Percentiles rank a stretch among this genome's conserved stretches.
phyloP scores from a whole-genome alignment of 2,888 invertebrate genomes.

The Carcina quercana region DNA sequence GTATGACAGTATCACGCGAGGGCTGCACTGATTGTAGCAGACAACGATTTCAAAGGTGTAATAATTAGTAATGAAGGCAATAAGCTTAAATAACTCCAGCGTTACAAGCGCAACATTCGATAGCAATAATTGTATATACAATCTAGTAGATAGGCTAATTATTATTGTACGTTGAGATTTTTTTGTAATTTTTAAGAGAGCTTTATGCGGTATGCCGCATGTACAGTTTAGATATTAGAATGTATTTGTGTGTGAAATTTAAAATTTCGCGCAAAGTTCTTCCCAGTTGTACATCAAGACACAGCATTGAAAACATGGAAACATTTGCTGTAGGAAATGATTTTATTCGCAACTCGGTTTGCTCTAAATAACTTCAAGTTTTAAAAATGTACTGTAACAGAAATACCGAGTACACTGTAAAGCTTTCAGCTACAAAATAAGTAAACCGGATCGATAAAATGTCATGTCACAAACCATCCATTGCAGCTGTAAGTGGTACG shows the following conservation, averaged over 20 bases:
- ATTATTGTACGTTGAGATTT: constrained; percentile 66
- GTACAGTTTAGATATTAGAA: constrained; percentile 55
- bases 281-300: constrained; percentile 49
- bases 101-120: constrained; percentile 66
- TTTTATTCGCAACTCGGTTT: too few relatives aligned
- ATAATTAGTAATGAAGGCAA: constrained; percentile 51
- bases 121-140: constrained; percentile 74
- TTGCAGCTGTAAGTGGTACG: too few relatives aligned
- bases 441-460: too few relatives aligned
- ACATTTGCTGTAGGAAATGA: not conserved
- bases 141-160: constrained; percentile 66
- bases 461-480: too few relatives aligned
- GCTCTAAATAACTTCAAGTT: too few relatives aligned
- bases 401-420: too few relatives aligned
- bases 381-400: too few relatives aligned
- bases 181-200: constrained; percentile 72
- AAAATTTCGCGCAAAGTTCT: constrained; percentile 62
- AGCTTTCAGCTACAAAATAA: too few relatives aligned
- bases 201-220: constrained; percentile 62
- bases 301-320: too few relatives aligned
- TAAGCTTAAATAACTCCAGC: constrained; percentile 55
- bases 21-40: too few relatives aligned
- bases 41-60: too few relatives aligned
- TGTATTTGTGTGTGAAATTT: constrained; percentile 53
- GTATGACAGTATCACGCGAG: too few relatives aligned